Base-by-base conservation (phyloP, 2,888 invertebrate genomes). In the Acanthacorydalis orientalis region DNA sequence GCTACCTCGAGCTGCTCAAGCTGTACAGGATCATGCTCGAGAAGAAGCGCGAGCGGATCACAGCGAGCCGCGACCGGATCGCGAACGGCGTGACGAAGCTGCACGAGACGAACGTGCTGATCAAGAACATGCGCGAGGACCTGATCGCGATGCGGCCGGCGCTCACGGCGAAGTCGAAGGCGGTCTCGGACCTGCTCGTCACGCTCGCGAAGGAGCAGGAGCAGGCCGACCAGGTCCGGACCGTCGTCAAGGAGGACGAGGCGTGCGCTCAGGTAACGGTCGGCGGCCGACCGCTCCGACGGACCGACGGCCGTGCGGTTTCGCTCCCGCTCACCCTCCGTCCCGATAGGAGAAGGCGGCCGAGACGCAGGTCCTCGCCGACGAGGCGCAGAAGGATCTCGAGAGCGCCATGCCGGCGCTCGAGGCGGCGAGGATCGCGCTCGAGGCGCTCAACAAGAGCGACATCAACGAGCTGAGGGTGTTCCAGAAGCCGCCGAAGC, bases 381-480 rank as follows among this genome's bases (percentile, higher is more conserved):
- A 86, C 50, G 91, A 90, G 60, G 84, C 86, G 45, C 85, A 90
- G 53, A 67, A 68, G 55, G 92, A 92, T 63, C 68, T 93, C 41
- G 86, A 87, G 50, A 78, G 84, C 7, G 92, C 89, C 0, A 72
- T 91, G 67, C 92, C 91, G 0, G 88, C 88, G 0, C 72, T 92
- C 62, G 81, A 86, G 50, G 83, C 83, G 4, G 89, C 92, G 0
- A 80, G 83, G 51, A 80, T 82, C 57, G 89, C 92, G 0, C 68
- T 93, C 0, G 83, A 88, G 58, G 73, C 85, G 0, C 68, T 93
- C 12, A 91, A 89, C 59, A 92, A 92, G 62, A 83, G 79, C 35
- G 92, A 93, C 59, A 89, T 93, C 47, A 85, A 88, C 61, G 92
- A 93, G 64, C 67, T 93, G 46, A 80, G 85, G 58, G 89, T 87